Evolutionary conservation across 2,797 vertebrate species (phyloP).

Genomic region (Macrochelys suwanniensis): DNA sequence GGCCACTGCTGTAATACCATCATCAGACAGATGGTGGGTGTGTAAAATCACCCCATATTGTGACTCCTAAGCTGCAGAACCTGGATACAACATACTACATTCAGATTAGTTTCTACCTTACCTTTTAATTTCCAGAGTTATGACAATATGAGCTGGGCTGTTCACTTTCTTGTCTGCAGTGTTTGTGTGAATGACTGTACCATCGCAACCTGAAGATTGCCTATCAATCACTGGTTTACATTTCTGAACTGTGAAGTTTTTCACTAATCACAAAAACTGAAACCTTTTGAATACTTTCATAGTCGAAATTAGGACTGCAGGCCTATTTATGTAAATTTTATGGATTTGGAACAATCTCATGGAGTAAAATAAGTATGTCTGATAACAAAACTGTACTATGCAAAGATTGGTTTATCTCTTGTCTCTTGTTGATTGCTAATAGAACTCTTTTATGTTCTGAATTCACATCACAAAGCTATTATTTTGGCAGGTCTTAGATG

Average conservation of each 20-base stretch:
- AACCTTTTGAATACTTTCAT: not conserved
- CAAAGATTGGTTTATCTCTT: conserved; percentile 60
- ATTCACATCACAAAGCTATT: conserved; percentile 65
- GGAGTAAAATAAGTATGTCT: conserved; percentile 71
- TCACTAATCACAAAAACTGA: conserved; percentile 7
- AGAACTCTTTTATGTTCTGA: conserved; percentile 68
- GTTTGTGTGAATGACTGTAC: not conserved
- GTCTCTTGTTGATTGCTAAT: conserved; percentile 72
- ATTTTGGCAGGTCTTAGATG: conserved; percentile 72
- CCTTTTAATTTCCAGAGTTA: not conserved
- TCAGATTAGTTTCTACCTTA: not conserved
- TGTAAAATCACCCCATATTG: not conserved
- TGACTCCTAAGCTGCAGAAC: not conserved
- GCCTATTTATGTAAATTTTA: conserved; percentile 63
- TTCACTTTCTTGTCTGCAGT: not conserved
- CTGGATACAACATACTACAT: not conserved
- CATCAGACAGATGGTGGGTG: not conserved
- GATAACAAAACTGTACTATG: conserved; percentile 51
- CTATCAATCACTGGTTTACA: not conserved
- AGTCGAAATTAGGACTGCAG: conserved; percentile 47
- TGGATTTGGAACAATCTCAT: conserved; percentile 71
- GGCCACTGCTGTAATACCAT: not conserved
- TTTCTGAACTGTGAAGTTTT: not conserved
- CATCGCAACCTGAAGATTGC: not conserved
- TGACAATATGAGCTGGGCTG: not conserved